A percentile compares a stretch with the other conserved stretches of the same genome.
Conservation (phyloP, 2,797 vertebrate species). For the Echeneis naucrates region DNA sequence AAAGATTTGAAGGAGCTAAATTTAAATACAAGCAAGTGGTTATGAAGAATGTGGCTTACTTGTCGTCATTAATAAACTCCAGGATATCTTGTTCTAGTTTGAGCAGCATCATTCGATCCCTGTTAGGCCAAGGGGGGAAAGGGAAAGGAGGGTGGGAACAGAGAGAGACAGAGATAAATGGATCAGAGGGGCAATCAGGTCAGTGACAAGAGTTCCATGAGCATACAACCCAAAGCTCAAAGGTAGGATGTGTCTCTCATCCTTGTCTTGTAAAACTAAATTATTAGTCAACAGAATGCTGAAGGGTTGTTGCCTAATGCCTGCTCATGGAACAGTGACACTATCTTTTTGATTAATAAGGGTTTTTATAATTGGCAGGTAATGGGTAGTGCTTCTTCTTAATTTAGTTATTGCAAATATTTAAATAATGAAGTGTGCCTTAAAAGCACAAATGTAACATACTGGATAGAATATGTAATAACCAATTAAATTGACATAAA, state of each 20-base stretch:
- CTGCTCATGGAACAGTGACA: too few relatives aligned
- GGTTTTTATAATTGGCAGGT: neutral
- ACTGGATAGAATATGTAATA: neutral
- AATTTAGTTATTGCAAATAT: neutral
- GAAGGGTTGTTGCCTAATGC: neutral
- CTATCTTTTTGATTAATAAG: neutral
- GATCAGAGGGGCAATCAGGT: conserved; percentile 13
- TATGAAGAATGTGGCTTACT: conserved; percentile 86
- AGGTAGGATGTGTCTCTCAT: conserved; percentile 13
- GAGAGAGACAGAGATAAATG: neutral
- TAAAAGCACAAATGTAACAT: neutral
- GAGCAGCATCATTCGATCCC: conserved; percentile 99
- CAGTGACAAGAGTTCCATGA: conserved; percentile 13
- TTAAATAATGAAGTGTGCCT: neutral
- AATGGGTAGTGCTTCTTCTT: neutral
- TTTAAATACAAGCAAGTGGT: conserved; percentile 62
- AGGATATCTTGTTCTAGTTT: conserved; percentile 99
- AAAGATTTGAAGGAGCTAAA: conserved; percentile 49
- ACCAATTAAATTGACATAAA: neutral
- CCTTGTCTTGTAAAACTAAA: neutral
- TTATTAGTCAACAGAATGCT: neutral
- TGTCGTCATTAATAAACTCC: conserved; percentile 98
- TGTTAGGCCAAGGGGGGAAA: conserved; percentile 68
- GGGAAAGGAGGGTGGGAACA: neutral
- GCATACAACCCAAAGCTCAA: conserved; percentile 49